Evolutionary conservation across 2,797 vertebrate genomes (phyloP), one percentile per base, ranked within the genome.

Genomic region (Salarias fasciatus): DNA sequence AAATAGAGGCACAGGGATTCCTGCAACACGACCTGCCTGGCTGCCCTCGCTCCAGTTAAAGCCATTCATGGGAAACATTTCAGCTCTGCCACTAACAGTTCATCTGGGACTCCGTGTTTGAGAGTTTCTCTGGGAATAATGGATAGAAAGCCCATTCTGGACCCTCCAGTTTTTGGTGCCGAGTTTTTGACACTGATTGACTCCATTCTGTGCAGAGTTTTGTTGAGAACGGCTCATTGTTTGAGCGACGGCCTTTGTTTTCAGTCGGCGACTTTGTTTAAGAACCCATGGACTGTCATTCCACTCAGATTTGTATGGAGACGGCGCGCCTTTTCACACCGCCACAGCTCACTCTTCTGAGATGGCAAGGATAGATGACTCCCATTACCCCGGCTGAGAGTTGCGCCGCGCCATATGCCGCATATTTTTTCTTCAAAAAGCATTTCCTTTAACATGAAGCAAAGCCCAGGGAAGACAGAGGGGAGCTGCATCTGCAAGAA

Each of bases 1-100:
- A 88, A 89, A 90, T 90, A 75, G 82, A 84, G 79, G 84, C 69
- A 7, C 77, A 38, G 72, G 79, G 75, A 80, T 82, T 68, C 75
- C 70, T 86, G 75, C 69, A 70, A 71, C 61, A 75, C 69, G 69
- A 83, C 72, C 66, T 69, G 84, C 80, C 75, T 70, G 71, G 48
- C 62, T 28, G 57, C 70, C 55, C 79, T 73, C 65, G 24, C 66
- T 74, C 71, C 73, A 75, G 57, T 69, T 70, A 70, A 29, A 83
- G 43, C 51, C 71, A 62, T 80, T 80, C 83, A 69, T 70, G 82
- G 82, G 81, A 87, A 87, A 78, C 73, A 56, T 82, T 81, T 81
- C 67, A 63, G 73, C 67, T 53, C 60, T 75, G 83, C 77, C 80
- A 80, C 77, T 85, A 75, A 79, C 62, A 62, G 65, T 64, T 74